Evolutionary conservation across 2,113 vertebrate species (phyloP).

Genomic region (Poeciliopsis turrubarensis): DNA sequence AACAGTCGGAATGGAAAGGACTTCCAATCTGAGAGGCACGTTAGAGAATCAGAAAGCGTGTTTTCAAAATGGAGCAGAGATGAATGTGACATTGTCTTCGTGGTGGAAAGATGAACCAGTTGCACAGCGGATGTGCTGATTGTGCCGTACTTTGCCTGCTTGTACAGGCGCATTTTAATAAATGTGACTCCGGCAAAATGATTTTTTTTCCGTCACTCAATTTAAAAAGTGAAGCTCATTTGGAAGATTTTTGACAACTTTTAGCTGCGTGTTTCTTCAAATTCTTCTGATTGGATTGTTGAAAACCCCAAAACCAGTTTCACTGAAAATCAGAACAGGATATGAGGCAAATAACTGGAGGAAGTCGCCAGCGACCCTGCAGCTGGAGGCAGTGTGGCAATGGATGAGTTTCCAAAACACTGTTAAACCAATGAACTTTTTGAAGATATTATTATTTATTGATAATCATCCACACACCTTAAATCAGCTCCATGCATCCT

Average conservation of each 20-base stretch:
- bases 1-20: constrained; percentile 66
- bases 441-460: no score
- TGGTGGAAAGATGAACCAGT: constrained; percentile 44
- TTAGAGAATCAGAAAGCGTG: constrained; percentile 58
- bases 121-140: constrained; percentile 30
- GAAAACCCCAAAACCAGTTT: neutral
- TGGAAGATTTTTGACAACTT: neutral
- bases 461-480: neutral
- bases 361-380: no score
- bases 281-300: neutral
- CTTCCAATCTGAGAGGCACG: constrained; percentile 57
- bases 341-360: neutral
- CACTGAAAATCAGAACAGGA: neutral
- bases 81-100: constrained; percentile 58
- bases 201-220: neutral
- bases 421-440: no score
- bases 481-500: constrained; percentile 42
- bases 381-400: no score
- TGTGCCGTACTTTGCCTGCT: constrained; percentile 30
- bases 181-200: neutral
- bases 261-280: neutral
- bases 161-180: neutral
- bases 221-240: neutral
- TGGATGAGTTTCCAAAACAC: no score
- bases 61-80: constrained; percentile 50